phyloP scores from a whole-genome alignment of 2,797 vertebrate species.

The Gorsachius magnificus region DNA sequence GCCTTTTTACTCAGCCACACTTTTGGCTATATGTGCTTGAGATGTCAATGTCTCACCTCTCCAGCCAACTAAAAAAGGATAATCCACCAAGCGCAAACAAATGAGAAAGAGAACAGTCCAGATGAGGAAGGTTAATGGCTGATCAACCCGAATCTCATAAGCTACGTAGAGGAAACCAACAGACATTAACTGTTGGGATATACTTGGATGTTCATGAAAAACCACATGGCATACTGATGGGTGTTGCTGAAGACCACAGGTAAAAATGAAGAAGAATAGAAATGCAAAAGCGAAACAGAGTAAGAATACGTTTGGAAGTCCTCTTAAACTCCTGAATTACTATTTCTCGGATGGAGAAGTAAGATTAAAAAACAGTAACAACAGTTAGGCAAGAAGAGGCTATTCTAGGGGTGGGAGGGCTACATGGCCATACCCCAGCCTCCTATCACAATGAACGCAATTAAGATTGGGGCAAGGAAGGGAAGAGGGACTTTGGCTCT shows the following conservation, averaged over 20 bases:
- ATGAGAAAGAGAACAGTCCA: conserved; percentile 42
- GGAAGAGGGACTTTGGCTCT: neutral
- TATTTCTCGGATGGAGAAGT: neutral
- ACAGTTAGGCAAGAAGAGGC: neutral
- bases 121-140: conserved; percentile 34
- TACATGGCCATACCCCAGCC: neutral
- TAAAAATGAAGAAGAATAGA: neutral
- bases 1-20: conserved; percentile 43
- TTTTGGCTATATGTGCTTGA: conserved; percentile 47
- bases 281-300: neutral
- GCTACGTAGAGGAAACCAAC: neutral
- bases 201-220: neutral
- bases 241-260: neutral
- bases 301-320: neutral
- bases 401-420: neutral
- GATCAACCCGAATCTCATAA: conserved; percentile 13
- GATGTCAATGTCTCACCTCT: conserved; percentile 54
- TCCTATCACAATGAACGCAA: neutral
- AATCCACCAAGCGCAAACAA: conserved; percentile 49
- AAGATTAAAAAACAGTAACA: neutral
- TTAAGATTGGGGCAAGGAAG: neutral
- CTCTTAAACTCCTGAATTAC: neutral
- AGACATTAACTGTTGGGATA: neutral
- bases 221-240: neutral
- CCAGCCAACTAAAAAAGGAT: conserved; percentile 50